phyloP scores from a whole-genome alignment of 2,888 invertebrate species.

The Coelopa pilipes region DNA sequence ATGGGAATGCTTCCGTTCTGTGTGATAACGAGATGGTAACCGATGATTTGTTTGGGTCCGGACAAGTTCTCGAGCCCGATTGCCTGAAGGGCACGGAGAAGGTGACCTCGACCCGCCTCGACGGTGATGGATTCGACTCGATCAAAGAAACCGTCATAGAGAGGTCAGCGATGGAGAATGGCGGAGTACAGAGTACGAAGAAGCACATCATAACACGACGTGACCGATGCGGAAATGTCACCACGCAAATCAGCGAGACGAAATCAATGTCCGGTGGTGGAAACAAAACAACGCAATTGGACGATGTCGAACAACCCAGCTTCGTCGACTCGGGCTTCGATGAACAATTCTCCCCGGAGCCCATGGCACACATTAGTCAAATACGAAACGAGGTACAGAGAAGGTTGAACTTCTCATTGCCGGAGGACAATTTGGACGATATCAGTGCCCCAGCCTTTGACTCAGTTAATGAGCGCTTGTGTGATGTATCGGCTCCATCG shows the following conservation, averaged over 20 bases:
- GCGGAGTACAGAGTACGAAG: conserved; percentile 36
- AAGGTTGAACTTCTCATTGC: conserved; percentile 16
- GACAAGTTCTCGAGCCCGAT: not conserved
- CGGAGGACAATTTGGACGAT: conserved; percentile 33
- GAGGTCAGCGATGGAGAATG: conserved; percentile 37
- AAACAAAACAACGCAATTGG: conserved; percentile 26
- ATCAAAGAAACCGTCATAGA: conserved; percentile 39
- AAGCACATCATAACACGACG: conserved; percentile 41
- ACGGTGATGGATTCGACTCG: conserved; percentile 34
- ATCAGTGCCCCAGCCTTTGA: conserved; percentile 20
- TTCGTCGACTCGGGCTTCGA: not conserved
- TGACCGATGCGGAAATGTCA: conserved; percentile 40
- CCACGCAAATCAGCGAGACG: not conserved
- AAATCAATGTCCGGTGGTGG: not conserved
- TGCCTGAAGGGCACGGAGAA: conserved; percentile 19
- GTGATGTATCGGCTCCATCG: conserved; percentile 11
- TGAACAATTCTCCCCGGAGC: too few species aligned
- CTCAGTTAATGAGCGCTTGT: not conserved
- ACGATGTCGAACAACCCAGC: conserved; percentile 32
- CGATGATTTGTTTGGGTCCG: too few species aligned
- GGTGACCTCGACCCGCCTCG: conserved; percentile 24
- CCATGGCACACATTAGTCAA: too few species aligned
- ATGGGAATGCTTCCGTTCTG: too few species aligned
- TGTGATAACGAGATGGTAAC: too few species aligned
- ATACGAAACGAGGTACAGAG: conserved; percentile 1